Evolutionary conservation across 2,113 vertebrate species (phyloP).

Genomic region (Rhynchomys soricoides): DNA sequence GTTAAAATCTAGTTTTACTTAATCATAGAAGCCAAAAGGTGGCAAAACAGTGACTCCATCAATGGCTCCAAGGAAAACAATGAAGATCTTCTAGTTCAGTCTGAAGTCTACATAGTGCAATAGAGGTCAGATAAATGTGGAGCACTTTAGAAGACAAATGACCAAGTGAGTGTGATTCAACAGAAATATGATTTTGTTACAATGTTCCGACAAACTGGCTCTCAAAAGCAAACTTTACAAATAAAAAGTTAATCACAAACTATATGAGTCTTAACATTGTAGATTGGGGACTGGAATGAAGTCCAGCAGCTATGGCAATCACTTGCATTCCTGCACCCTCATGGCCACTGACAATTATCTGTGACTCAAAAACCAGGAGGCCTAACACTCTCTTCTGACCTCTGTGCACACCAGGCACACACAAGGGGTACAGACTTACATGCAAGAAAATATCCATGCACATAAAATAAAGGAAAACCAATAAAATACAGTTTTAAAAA

Average conservation of each 20-base stretch:
- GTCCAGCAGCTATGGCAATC: no score
- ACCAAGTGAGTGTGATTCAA: neutral
- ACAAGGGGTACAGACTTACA: neutral
- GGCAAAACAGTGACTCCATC: neutral
- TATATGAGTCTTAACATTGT: neutral
- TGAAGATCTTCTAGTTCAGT: neutral
- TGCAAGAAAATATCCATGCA: neutral
- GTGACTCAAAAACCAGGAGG: neutral
- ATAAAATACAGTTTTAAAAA: neutral
- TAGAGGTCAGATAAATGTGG: neutral
- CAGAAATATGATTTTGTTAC: neutral
- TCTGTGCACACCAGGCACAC: neutral
- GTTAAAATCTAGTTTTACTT: neutral
- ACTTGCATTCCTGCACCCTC: neutral
- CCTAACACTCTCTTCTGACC: neutral
- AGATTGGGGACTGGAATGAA: neutral
- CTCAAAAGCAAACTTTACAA: neutral
- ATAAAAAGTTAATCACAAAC: neutral
- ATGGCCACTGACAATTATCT: neutral
- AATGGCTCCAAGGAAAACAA: neutral
- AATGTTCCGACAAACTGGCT: neutral
- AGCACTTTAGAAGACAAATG: neutral
- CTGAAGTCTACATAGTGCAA: neutral
- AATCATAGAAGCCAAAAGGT: neutral
- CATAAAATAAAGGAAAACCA: neutral